Evolutionary conservation across 2,888 invertebrate genomes (phyloP), one percentile per base, ranked within the genome.

Genomic region (Pseudococcus longispinus): DNA sequence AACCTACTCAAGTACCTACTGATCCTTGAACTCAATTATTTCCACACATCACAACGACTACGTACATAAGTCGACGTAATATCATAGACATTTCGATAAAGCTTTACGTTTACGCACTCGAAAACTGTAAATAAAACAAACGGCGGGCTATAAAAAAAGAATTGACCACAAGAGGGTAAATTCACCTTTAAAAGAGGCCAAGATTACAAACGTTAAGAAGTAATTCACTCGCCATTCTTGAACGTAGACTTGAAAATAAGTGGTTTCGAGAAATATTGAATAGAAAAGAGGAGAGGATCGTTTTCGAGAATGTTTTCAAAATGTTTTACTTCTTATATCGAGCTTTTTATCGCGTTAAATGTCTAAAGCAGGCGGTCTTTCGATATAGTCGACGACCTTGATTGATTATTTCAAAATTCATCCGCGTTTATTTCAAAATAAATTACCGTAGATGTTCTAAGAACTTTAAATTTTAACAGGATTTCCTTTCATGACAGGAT

Each of bases 41-140:
- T 70, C 29, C 70, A 29, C 26, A 70, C 70, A 29, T 70, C 29
- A 70, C 70, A 29, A 29, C 70, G 70, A 29, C 70, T 29, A 29
- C 29, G 20, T 23, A 60, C 60, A 23, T 60, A 23, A 60, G 60
- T 60, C 60, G 6, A 60, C 60, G 60, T 60, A 60, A 60, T 60
- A 60, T 60, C 60, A 60, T 60, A 20, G 60, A 60, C 60, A 60
- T 70, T 70, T 70, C 70, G 26, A 70, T 70, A 70, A 70, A 70
- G 29, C 70, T 70, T 29, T 60, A 70, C 70, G 70, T 70, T 29
- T 60, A 70, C 70, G 70, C 29, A 29, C 70, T 29, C 23, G 60
- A 60, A 70, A 70, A 70, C 29, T 70, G 70, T 70, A 70, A 70
- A 70, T 70, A 70, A 70, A 70, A 70, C 70, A 70, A 70, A 70